phyloP scores from a whole-genome alignment of 2,797 vertebrate genomes.

The Dryobates pubescens region DNA sequence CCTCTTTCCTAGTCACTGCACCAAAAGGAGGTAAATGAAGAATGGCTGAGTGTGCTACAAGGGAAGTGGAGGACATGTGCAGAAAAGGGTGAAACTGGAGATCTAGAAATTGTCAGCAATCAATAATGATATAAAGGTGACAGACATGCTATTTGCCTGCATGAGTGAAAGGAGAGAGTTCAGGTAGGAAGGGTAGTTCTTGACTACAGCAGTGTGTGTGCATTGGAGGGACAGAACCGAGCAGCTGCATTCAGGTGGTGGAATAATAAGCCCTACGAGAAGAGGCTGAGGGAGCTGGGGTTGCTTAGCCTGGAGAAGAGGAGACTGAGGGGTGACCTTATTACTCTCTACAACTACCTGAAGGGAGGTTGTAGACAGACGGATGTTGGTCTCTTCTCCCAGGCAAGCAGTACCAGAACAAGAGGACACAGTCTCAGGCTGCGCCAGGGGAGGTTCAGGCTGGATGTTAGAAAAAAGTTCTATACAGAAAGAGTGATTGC shows the following conservation, averaged over 20 bases:
- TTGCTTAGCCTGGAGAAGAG: too few species aligned
- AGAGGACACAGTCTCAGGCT: too few species aligned
- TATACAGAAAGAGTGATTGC: too few species aligned
- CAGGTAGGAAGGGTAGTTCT: accelerated
- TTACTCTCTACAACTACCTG: too few species aligned
- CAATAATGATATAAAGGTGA: not conserved
- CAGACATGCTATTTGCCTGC: not conserved
- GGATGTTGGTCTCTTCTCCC: too few species aligned
- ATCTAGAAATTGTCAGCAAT: not conserved
- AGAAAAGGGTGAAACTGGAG: not conserved
- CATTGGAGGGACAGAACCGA: not conserved
- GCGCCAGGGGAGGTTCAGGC: too few species aligned
- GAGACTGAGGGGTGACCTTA: too few species aligned
- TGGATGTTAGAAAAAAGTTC: too few species aligned
- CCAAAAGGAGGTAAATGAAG: not conserved
- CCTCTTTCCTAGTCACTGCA: not conserved
- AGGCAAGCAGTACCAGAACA: too few species aligned
- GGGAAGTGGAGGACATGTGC: not conserved
- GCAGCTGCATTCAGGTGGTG: not conserved
- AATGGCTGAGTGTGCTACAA: not conserved
- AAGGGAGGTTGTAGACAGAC: too few species aligned
- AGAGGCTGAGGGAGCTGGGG: too few species aligned
- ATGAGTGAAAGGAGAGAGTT: not conserved
- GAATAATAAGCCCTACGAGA: too few species aligned
- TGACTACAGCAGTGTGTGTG: accelerated